A percentile compares a stretch with the other conserved stretches of the same genome.
Conservation (phyloP, 2,797 vertebrate genomes). For the Austrolebias charrua region DNA sequence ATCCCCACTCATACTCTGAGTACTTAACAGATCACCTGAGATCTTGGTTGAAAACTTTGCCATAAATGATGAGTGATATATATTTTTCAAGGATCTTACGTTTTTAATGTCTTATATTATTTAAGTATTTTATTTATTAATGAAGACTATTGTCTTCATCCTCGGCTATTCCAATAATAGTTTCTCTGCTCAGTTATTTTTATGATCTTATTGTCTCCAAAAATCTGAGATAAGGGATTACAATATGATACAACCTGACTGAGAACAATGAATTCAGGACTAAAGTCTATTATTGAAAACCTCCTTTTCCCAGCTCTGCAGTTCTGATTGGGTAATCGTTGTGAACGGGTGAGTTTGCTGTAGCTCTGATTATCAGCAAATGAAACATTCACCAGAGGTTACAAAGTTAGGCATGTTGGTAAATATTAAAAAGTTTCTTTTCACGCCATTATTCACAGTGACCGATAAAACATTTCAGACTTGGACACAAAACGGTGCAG, state of each 20-base stretch:
- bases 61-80: no score
- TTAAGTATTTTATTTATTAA: background rate
- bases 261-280: constrained; percentile 3
- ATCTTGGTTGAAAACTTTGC: no score
- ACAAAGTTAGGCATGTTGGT: constrained; percentile 31
- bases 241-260: constrained; percentile 1
- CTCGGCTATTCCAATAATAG: background rate
- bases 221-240: constrained; percentile 11
- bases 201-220: no score
- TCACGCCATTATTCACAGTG: background rate
- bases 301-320: background rate
- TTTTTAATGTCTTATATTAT: no score
- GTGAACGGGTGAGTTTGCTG: constrained; percentile 38
- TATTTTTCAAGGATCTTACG: no score
- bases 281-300: constrained; percentile 8
- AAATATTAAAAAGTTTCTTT: constrained; percentile 19
- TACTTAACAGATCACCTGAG: no score
- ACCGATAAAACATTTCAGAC: constrained; percentile 7
- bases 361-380: constrained; percentile 45
- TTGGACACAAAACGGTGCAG: constrained; percentile 23
- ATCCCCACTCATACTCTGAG: no score
- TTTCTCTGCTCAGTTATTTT: background rate
- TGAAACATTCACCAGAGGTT: constrained; percentile 50
- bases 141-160: background rate
- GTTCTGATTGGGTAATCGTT: constrained; percentile 20